Percentiles rank a stretch among this genome's conserved stretches.
Conservation (phyloP, 2,797 vertebrate genomes). For the Lithobates sylvaticus region DNA sequence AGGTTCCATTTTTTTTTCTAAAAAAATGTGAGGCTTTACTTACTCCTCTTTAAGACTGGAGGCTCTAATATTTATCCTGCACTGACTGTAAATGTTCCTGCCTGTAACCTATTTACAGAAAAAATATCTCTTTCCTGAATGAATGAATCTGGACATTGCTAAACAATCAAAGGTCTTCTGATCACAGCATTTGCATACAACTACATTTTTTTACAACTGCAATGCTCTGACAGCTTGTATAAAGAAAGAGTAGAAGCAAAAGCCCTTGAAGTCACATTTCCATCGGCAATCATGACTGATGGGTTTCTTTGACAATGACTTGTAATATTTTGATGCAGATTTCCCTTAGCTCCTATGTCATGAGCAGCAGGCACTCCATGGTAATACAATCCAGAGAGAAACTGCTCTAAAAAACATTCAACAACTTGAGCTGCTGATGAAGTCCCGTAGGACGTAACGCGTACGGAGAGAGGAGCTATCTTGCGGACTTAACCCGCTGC, state of each 20-base stretch:
- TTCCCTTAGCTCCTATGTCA: neutral
- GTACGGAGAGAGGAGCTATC: too few species aligned
- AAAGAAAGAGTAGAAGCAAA: neutral
- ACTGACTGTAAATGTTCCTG: neutral
- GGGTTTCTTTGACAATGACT: constrained; percentile 6
- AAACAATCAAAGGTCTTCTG: constrained; percentile 23
- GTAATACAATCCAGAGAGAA: neutral
- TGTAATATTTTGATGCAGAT: neutral
- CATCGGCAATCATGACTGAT: constrained; percentile 22
- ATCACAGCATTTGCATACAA: constrained; percentile 22
- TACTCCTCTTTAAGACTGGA: too few species aligned
- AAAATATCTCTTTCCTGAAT: neutral
- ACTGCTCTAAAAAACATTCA: neutral
- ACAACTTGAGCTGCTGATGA: neutral
- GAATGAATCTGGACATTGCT: constrained; percentile 4
- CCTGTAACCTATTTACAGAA: neutral
- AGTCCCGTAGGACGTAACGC: too few species aligned
- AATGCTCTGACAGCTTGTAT: neutral
- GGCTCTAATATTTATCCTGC: constrained; percentile 1
- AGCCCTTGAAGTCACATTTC: neutral
- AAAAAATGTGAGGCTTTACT: too few species aligned
- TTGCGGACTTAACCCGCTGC: too few species aligned
- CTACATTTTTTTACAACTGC: constrained; percentile 25
- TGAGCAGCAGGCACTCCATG: neutral
- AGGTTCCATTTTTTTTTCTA: too few species aligned